phyloP scores from a whole-genome alignment of 37 sponge, comb jelly and placozoan genomes.

The Eunapius fragilis region DNA sequence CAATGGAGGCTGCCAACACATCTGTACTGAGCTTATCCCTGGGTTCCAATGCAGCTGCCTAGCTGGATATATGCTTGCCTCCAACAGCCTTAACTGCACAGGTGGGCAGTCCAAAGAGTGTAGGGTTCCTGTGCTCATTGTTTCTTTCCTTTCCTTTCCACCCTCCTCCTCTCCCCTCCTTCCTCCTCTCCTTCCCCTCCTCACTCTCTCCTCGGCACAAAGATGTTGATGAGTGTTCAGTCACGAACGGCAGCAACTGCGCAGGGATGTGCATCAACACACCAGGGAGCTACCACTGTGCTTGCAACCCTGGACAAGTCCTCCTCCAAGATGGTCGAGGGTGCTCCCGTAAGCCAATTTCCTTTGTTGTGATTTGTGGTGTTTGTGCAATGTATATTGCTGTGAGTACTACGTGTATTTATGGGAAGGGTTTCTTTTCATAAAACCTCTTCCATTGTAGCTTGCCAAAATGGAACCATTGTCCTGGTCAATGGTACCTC shows the following conservation, averaged over 20 bases:
- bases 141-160: background rate
- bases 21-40: constrained; percentile 24
- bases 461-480: background rate
- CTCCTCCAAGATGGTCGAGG: background rate
- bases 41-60: constrained; percentile 35
- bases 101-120: background rate
- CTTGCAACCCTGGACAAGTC: background rate
- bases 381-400: too few species aligned
- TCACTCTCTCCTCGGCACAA: background rate
- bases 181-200: background rate
- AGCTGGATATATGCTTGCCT: constrained; percentile 16
- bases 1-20: constrained; percentile 46
- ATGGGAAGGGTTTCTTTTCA: too few species aligned
- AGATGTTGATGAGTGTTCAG: background rate
- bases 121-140: background rate
- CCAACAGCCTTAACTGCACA: constrained; percentile 11
- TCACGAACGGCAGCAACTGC: background rate
- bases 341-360: background rate
- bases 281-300: background rate
- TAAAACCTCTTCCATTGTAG: background rate
- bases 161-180: background rate
- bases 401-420: too few species aligned
- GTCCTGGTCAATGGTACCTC: constrained; percentile 1
- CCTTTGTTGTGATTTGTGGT: too few species aligned
- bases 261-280: background rate